A percentile compares a stretch with the other conserved stretches of the same genome.
These are phyloP conservation scores for Ischnus inquisitorius DNA, from an alignment of 2,888 invertebrate genomes.

Conservation along the genomic window DNA sequence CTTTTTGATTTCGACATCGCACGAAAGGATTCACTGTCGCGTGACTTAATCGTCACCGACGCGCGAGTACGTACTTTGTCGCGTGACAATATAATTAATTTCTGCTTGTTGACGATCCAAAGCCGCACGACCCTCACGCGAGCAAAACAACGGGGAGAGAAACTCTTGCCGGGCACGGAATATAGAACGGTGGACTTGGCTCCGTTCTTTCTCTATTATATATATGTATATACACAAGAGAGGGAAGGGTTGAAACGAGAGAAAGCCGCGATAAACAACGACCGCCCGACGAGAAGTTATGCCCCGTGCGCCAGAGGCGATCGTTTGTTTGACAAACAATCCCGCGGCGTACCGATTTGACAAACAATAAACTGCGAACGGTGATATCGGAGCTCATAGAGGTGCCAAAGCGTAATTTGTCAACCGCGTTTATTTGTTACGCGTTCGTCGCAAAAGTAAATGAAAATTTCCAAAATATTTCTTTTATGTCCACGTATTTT, in stretches of 20 bases:
- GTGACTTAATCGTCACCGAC: conserved; percentile 74
- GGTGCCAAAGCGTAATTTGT: conserved; percentile 1
- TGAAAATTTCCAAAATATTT: background rate
- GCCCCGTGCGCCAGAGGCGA: conserved; percentile 43
- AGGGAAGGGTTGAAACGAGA: conserved; percentile 54
- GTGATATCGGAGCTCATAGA: conserved; percentile 54
- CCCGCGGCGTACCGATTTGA: conserved; percentile 50
- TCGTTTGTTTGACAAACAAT: conserved; percentile 79
- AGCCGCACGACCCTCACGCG: conserved; percentile 41
- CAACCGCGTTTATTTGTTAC: background rate
- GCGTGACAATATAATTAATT: conserved; percentile 81
- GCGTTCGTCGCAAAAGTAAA: background rate
- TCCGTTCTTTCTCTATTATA: conserved; percentile 44
- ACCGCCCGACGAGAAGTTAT: conserved; percentile 62
- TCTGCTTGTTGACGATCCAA: conserved; percentile 35
- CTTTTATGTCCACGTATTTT: no score
- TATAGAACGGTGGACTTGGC: background rate
- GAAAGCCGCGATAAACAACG: conserved; percentile 74
- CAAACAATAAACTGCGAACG: conserved; percentile 38
- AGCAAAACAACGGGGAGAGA: conserved; percentile 64
- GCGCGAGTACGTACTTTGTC: conserved; percentile 75
- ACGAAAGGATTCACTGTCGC: conserved; percentile 72
- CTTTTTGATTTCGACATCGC: conserved; percentile 24
- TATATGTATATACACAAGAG: conserved; percentile 23
- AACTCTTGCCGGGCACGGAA: conserved; percentile 9